Base-by-base conservation (phyloP, 64 coral and sea anemone species). In the Platygyra sinensis region DNA sequence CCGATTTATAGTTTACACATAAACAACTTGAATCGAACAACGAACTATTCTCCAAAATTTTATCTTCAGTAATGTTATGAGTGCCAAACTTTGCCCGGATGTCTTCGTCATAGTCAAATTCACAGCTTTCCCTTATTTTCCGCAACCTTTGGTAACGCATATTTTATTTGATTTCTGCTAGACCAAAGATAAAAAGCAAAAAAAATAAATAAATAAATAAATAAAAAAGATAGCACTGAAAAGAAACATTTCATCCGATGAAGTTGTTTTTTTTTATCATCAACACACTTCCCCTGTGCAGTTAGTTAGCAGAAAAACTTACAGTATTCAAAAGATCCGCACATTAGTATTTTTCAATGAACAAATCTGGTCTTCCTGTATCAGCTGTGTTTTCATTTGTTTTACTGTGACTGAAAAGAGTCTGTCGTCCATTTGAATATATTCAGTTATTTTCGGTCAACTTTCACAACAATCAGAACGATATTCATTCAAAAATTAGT, bases 321-420 rank as follows among this genome's bases (percentile, higher is more conserved):
- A 51, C 36, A 61, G 31, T 24, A 80, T 19, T 60, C 52, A 32
- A 62, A 55, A 60, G 61, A 32, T 12, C n/a, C 27, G 32, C 1
- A 6, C 42, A 46, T 46, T 46, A 46, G 27, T 62, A 32, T 27
- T 61, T 51, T 61, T 62, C n/a, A 27, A 10, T 62, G 61, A 61
- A 80, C 51, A 79, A 39, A 16, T 25, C 18, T 10, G 50, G 15
- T 79, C 28, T 57, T 28, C 36, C 1, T 17, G 17, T 51, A 51
- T 85, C 60, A 85, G 60, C 39, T 85, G 81, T 71, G 19, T 71
- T 38, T 50, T 83, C 36, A 9, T 32, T 42, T 80, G n/a, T 31
- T 62, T 60, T 29, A 63, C n/a, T n/a, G 80, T 25, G 20, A 67
- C 50, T 83, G 30, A n/a, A 64, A 5, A 61, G 20, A 19, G 32